Conservation (phyloP, 2,113 vertebrate species). For the Donacobius atricapilla region DNA sequence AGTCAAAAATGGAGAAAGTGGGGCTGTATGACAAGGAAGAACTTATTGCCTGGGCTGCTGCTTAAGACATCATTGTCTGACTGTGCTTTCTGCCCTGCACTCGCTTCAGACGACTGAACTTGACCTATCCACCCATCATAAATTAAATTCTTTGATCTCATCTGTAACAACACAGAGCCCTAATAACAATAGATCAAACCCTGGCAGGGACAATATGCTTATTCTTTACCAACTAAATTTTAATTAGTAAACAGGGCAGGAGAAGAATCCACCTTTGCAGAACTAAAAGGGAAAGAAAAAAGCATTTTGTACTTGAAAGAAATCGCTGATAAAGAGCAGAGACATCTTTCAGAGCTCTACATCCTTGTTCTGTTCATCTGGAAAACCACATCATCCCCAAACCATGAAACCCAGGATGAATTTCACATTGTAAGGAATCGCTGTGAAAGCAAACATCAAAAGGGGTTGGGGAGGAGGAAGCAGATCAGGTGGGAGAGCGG, state of each 20-base stretch:
- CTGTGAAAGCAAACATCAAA: constrained; percentile 48
- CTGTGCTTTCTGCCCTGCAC: background rate
- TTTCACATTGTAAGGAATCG: constrained; percentile 3
- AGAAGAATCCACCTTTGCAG: constrained; percentile 12
- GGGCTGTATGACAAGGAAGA: background rate
- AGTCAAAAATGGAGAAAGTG: background rate
- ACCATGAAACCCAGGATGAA: constrained; percentile 15
- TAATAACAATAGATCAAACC: constrained; percentile 58
- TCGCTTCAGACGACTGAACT: constrained; percentile 53
- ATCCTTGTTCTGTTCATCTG: constrained; percentile 5
- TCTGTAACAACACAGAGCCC: constrained; percentile 49
- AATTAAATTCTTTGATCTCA: constrained; percentile 74
- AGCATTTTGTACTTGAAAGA: constrained; percentile 19
- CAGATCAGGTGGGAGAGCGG: constrained; percentile 35
- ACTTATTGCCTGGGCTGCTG: background rate
- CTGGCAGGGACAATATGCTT: constrained; percentile 14
- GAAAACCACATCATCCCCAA: constrained; percentile 35
- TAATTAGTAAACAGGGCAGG: constrained; percentile 62
- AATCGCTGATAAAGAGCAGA: constrained; percentile 11
- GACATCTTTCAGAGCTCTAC: constrained; percentile 46
- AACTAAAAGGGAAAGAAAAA: constrained; percentile 29
- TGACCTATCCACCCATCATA: constrained; percentile 61
- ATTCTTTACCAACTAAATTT: constrained; percentile 48
- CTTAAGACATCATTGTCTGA: constrained; percentile 29
- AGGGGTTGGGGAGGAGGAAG: background rate